A percentile compares a stretch with the other conserved stretches of the same genome.
Evolutionary conservation across 2,888 invertebrate genomes (phyloP).

Genomic region (Elegia similella): DNA sequence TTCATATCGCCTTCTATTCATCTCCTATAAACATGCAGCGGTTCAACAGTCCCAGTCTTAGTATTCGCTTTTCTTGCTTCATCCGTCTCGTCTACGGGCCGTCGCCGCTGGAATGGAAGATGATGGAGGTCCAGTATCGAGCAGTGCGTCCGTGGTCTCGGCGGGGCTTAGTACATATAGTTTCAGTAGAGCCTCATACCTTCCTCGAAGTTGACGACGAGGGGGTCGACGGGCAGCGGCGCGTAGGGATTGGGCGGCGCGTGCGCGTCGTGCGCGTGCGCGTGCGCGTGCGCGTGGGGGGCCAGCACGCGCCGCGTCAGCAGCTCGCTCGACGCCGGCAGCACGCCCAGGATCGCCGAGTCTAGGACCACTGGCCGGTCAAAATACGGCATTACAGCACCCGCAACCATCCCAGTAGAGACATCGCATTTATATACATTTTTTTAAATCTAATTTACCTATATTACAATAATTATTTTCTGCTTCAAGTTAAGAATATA

Average conservation of each 20-base stretch:
- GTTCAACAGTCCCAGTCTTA: too few relatives aligned
- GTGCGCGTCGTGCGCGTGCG: constrained; percentile 35
- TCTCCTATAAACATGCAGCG: too few relatives aligned
- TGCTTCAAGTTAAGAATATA: too few relatives aligned
- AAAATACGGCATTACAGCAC: constrained; percentile 1
- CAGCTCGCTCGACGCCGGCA: constrained; percentile 59
- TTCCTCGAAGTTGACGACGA: constrained; percentile 91
- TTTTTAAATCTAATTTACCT: too few relatives aligned
- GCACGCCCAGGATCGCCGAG: constrained; percentile 68
- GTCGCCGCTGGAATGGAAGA: too few relatives aligned
- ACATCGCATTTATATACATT: not conserved
- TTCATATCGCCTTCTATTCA: too few relatives aligned
- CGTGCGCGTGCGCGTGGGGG: constrained; percentile 40
- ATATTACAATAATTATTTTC: too few relatives aligned
- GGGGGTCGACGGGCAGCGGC: constrained; percentile 83
- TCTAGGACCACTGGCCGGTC: constrained; percentile 59
- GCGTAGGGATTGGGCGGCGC: constrained; percentile 51
- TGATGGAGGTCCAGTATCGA: not conserved
- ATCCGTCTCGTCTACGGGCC: not conserved
- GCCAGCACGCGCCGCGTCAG: constrained; percentile 55
- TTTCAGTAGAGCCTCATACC: constrained; percentile 89
- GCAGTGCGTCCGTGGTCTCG: not conserved
- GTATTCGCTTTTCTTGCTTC: too few relatives aligned
- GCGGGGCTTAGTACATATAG: constrained; percentile 62
- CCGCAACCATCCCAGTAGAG: not conserved